Conservation (phyloP, 2,113 vertebrate species). For the Coregonus clupeaformis region DNA sequence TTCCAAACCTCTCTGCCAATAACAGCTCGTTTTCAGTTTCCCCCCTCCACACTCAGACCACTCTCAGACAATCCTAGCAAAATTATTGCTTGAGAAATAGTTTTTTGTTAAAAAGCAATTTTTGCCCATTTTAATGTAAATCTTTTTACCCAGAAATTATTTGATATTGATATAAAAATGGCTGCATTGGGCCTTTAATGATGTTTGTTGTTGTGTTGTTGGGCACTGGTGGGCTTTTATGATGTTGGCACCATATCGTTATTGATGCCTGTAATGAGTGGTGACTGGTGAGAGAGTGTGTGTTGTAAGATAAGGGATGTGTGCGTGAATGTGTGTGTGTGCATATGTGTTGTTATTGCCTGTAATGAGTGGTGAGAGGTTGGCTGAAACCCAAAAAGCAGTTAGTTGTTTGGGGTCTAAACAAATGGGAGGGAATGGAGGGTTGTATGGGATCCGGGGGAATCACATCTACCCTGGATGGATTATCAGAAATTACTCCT, state of each 20-base stretch:
- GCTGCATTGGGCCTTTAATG: conserved; percentile 31
- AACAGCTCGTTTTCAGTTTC: too few relatives aligned
- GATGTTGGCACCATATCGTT: conserved; percentile 2
- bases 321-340: conserved; percentile 21
- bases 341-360: conserved; percentile 10
- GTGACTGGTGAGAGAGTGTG: background rate
- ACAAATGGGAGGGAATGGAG: background rate
- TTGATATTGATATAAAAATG: too few relatives aligned
- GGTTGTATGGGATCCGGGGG: background rate
- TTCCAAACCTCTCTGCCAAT: too few relatives aligned
- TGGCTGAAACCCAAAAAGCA: too few relatives aligned
- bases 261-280: conserved; percentile 35
- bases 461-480: too few relatives aligned
- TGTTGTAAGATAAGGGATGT: conserved; percentile 17
- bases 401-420: background rate
- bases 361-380: too few relatives aligned
- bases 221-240: conserved; percentile 24
- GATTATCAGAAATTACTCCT: background rate
- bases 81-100: too few relatives aligned
- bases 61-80: too few relatives aligned
- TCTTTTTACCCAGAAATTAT: too few relatives aligned
- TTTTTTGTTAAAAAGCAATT: too few relatives aligned
- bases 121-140: too few relatives aligned
- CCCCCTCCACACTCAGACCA: too few relatives aligned
- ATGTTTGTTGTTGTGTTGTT: conserved; percentile 49